Conservation (phyloP, 2,113 vertebrate species). For the Perognathus longimembris region DNA sequence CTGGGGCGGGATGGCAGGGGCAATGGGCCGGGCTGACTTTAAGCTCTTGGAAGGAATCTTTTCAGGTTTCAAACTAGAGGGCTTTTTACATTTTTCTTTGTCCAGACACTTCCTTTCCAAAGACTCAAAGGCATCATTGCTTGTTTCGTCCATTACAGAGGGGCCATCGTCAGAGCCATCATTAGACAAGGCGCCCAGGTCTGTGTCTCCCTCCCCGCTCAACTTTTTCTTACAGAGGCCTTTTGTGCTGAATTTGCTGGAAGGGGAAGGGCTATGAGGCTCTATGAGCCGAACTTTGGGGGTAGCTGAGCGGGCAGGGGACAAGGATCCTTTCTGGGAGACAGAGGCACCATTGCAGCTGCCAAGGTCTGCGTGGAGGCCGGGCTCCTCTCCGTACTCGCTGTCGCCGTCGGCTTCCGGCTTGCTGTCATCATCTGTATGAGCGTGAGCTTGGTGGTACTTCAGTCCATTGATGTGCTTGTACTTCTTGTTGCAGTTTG, state of each 20-base stretch:
- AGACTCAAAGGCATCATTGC: slow-evolving; percentile 95
- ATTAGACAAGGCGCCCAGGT: slow-evolving; percentile 91
- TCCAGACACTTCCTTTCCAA: slow-evolving; percentile 92
- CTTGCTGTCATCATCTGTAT: slow-evolving; percentile 97
- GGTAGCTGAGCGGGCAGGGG: slow-evolving; percentile 95
- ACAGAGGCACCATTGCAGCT: slow-evolving; percentile 94
- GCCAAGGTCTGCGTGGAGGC: slow-evolving; percentile 91
- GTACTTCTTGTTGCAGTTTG: slow-evolving; percentile 99
- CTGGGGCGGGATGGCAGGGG: slow-evolving; percentile 91
- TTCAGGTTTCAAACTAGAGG: slow-evolving; percentile 90
- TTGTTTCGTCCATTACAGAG: slow-evolving; percentile 94
- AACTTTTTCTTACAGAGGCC: slow-evolving; percentile 94
- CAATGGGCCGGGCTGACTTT: slow-evolving; percentile 94
- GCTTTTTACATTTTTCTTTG: slow-evolving; percentile 93
- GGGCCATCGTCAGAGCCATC: slow-evolving; percentile 96
- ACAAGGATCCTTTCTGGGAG: slow-evolving; percentile 96
- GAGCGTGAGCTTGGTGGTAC: slow-evolving; percentile 98
- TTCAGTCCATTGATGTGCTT: slow-evolving; percentile 99
- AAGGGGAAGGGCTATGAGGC: slow-evolving; percentile 95
- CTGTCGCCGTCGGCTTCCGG: slow-evolving; percentile 96
- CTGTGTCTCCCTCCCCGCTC: slow-evolving; percentile 89
- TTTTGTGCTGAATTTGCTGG: slow-evolving; percentile 95
- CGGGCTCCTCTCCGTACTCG: slow-evolving; percentile 95
- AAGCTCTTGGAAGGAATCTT: slow-evolving; percentile 95
- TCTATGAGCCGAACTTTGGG: slow-evolving; percentile 97